Evolutionary conservation across 2,797 vertebrate genomes (phyloP).

Genomic region (Paratrypauchen microcephalus): DNA sequence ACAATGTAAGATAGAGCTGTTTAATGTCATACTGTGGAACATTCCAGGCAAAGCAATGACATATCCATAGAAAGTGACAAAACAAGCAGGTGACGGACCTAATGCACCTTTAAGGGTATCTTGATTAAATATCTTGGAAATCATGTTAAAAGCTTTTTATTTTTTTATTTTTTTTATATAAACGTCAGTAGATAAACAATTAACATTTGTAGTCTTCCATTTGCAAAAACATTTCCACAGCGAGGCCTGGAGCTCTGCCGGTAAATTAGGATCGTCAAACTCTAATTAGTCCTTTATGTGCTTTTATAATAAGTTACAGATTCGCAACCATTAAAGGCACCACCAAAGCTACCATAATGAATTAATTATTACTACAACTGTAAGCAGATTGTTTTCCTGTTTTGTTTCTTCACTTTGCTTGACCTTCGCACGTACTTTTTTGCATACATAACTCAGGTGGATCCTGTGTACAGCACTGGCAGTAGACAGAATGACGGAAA

Average conservation of each 20-base stretch:
- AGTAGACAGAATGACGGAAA: neutral
- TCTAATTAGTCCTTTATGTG: constrained; percentile 3
- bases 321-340: neutral
- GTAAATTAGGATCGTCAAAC: neutral
- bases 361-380: neutral
- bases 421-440: neutral
- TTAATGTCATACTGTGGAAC: too few relatives aligned
- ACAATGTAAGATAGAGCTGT: too few relatives aligned
- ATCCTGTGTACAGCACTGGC: neutral
- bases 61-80: too few relatives aligned
- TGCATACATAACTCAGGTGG: neutral
- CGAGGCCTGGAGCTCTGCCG: neutral
- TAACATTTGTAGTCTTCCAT: neutral
- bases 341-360: neutral
- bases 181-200: neutral
- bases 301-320: neutral
- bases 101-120: too few relatives aligned
- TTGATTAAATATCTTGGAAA: neutral
- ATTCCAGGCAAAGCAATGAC: too few relatives aligned
- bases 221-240: neutral
- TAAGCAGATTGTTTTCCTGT: neutral
- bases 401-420: neutral
- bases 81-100: too few relatives aligned
- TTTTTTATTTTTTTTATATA: neutral
- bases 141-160: neutral